Base-by-base conservation (phyloP, 2,113 vertebrate genomes). In the Platichthys stellatus region DNA sequence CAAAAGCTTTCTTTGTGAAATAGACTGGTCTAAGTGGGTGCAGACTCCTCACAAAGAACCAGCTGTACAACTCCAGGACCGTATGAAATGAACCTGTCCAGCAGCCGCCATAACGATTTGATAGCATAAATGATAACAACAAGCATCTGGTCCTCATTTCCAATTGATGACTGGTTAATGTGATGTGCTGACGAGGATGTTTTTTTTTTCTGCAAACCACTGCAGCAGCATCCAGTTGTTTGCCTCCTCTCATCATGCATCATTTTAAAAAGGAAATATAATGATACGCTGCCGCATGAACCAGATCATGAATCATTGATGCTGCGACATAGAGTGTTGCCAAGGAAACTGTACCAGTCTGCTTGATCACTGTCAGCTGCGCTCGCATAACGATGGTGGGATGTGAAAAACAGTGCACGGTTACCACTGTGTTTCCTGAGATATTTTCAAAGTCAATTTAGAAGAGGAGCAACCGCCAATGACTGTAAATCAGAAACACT, bases 261-360 rank as follows among this genome's bases (percentile, higher is more conserved):
- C 49, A 49, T 17, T 77, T 63, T 26, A 65, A 57, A 73, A 62
- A 71, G 18, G 54, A 43, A 67, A 84, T 3, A 2, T 72, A 56
- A 77, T 40, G 56, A 63, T 45, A 40, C 9, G 1, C 63, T 75
- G 73, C 66, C 74, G 47, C 26, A 26, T 21, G 35, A 64, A 69
- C 26, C n/a, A 64, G 21, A 74, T 65, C 40, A 64, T 78, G 71
- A 81, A 81, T 76, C 69, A 77, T 3, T 69, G 69, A 72, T 76
- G 78, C 54, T 63, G 63, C 56, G 60, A n/a, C 38, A 40, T 3
- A 2, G 62, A 72, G 68, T 5, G 78, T 88, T 90, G 66, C 85
- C 83, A 12, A 57, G 83, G 85, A 84, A 87, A 89, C 88, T 40
- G 75, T 21, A 45, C 10, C 1, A 38, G 9, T 26, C 23, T 62